Conservation (phyloP, 1,140 invertebrate species). For the Platorchestia sp. region DNA sequence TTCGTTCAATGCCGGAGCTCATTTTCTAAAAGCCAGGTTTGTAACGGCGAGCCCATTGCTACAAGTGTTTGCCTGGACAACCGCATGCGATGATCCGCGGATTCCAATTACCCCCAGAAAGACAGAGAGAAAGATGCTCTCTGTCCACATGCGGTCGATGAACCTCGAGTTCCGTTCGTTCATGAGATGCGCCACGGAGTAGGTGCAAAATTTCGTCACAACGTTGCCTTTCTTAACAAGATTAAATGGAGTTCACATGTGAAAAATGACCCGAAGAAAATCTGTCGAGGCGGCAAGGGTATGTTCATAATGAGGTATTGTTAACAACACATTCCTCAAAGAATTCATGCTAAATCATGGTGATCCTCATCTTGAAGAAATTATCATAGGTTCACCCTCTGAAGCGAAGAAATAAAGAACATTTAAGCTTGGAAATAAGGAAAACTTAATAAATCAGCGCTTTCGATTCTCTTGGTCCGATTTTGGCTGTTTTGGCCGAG, state of each 20-base stretch:
- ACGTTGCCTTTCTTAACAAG: neutral
- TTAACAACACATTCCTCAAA: neutral
- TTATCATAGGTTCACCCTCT: neutral
- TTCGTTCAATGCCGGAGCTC: slow-evolving; percentile 7
- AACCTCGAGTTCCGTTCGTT: neutral
- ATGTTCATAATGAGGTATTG: neutral
- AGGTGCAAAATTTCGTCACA: neutral
- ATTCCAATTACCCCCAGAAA: slow-evolving; percentile 4
- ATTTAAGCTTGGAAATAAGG: neutral
- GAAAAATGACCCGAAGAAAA: neutral
- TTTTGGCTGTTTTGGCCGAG: neutral
- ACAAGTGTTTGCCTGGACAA: slow-evolving; percentile 5
- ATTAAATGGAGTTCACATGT: neutral
- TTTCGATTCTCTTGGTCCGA: neutral
- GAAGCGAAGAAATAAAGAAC: neutral
- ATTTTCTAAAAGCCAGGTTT: neutral
- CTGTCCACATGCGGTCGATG: neutral
- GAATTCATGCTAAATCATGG: neutral
- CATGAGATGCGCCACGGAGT: neutral
- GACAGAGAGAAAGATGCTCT: neutral
- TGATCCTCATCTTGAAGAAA: neutral
- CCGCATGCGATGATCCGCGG: neutral
- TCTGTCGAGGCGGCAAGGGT: neutral
- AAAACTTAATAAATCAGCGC: neutral
- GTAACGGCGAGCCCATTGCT: neutral